Percentiles rank a stretch among this genome's conserved stretches.
phyloP scores from a whole-genome alignment of 2,113 vertebrate species.

The Laterallus jamaicensis region DNA sequence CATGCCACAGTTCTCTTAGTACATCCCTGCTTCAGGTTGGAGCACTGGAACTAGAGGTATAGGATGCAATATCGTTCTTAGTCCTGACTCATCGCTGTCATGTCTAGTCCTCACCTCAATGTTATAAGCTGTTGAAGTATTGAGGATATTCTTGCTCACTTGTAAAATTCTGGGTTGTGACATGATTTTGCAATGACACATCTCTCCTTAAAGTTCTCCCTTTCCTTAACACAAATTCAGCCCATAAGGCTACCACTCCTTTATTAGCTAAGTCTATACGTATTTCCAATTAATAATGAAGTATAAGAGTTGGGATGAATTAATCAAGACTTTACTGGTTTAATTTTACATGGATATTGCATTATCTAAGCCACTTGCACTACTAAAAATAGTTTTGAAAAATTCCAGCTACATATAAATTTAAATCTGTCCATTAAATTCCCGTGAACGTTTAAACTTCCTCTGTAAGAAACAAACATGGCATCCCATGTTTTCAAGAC shows the following conservation, averaged over 20 bases:
- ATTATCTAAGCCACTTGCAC: not conserved
- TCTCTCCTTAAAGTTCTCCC: not conserved
- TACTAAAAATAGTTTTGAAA: not conserved
- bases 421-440: not conserved
- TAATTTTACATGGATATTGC: not conserved
- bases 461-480: not conserved
- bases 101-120: not conserved
- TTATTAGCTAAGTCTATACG: not conserved
- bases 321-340: not conserved
- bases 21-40: too few relatives aligned
- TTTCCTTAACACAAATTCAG: not conserved
- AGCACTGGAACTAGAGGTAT: not conserved
- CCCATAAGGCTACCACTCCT: not conserved
- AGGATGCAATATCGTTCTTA: not conserved
- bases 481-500: not conserved
- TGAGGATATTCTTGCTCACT: not conserved
- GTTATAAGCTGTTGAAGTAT: not conserved
- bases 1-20: not conserved
- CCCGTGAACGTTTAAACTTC: not conserved
- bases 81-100: not conserved
- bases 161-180: not conserved
- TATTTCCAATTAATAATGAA: not conserved
- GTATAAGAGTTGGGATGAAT: not conserved
- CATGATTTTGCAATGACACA: not conserved
- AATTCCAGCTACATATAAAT: not conserved